Evolutionary conservation across 2,113 vertebrate genomes (phyloP).

Genomic region (Tragelaphus strepsiceros): DNA sequence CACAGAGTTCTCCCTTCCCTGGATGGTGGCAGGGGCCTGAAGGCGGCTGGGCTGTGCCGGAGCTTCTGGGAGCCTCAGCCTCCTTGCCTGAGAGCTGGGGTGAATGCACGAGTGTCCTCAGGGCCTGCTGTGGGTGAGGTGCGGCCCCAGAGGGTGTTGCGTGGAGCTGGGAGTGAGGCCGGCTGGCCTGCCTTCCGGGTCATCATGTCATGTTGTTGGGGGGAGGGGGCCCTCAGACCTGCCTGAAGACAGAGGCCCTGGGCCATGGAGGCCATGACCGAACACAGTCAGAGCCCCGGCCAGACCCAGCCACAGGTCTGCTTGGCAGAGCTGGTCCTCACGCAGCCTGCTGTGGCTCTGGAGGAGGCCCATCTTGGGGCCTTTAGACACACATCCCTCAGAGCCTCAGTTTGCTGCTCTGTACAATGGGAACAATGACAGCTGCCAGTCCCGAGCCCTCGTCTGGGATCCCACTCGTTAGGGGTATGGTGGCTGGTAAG

Average conservation of each 20-base stretch:
- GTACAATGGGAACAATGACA: not conserved
- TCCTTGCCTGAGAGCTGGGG: not conserved
- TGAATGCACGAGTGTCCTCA: accelerated
- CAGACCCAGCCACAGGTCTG: not conserved
- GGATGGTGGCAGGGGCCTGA: accelerated
- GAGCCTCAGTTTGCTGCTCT: not conserved
- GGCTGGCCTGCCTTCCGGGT: not conserved
- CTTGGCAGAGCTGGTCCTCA: not conserved
- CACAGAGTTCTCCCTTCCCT: not conserved
- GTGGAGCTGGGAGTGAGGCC: accelerated
- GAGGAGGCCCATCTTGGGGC: not conserved
- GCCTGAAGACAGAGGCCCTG: not conserved
- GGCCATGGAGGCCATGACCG: accelerated
- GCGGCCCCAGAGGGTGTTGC: accelerated
- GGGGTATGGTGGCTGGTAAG: accelerated
- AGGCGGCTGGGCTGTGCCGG: not conserved
- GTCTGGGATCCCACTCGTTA: not conserved
- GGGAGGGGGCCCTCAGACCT: not conserved
- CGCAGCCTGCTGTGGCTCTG: not conserved
- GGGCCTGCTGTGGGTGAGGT: not conserved
- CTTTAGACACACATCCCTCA: no score
- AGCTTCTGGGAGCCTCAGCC: not conserved
- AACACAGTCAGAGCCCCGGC: not conserved
- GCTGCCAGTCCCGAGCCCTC: not conserved
- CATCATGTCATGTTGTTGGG: accelerated